These are phyloP conservation scores for Pecten maximus DNA, from an alignment of 2,888 invertebrate species.

Conservation along the genomic window DNA sequence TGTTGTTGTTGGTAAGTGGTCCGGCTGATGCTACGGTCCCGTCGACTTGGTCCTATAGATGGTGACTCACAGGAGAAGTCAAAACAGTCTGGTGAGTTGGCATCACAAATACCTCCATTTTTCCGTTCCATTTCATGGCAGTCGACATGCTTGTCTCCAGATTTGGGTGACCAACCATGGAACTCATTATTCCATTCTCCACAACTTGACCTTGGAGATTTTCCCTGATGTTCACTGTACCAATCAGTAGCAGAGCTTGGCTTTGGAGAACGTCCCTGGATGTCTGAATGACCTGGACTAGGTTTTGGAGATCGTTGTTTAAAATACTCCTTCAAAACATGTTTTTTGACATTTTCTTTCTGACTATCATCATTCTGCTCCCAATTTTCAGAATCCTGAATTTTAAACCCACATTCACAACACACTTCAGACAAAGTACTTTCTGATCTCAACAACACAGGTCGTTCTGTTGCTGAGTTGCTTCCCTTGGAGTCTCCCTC, in stretches of 20 bases:
- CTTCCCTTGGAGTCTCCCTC: slow-evolving; percentile 16
- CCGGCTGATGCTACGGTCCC: background rate
- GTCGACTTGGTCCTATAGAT: slow-evolving; percentile 18
- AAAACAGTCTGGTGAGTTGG: slow-evolving; percentile 51
- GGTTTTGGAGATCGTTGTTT: slow-evolving; percentile 53
- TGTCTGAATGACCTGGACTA: slow-evolving; percentile 40
- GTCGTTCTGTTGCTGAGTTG: slow-evolving; percentile 11
- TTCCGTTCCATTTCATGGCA: background rate
- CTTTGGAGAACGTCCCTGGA: slow-evolving; percentile 26
- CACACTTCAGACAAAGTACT: slow-evolving; percentile 40
- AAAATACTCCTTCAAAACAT: slow-evolving; percentile 46
- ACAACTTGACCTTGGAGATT: slow-evolving; percentile 24
- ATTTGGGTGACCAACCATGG: slow-evolving; percentile 40
- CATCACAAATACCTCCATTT: background rate
- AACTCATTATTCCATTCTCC: slow-evolving; percentile 45
- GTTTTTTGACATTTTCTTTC: slow-evolving; percentile 53
- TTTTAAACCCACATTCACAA: slow-evolving; percentile 48
- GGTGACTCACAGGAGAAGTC: slow-evolving; percentile 37
- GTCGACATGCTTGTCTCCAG: background rate
- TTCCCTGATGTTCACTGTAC: slow-evolving; percentile 20
- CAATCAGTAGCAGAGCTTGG: background rate
- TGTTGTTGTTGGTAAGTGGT: background rate
- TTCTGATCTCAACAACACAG: background rate
- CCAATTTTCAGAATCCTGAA: slow-evolving; percentile 36
- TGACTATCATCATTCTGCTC: slow-evolving; percentile 54